phyloP scores from a whole-genome alignment of 2,888 invertebrate species.

The Drosophila peninsularis region DNA sequence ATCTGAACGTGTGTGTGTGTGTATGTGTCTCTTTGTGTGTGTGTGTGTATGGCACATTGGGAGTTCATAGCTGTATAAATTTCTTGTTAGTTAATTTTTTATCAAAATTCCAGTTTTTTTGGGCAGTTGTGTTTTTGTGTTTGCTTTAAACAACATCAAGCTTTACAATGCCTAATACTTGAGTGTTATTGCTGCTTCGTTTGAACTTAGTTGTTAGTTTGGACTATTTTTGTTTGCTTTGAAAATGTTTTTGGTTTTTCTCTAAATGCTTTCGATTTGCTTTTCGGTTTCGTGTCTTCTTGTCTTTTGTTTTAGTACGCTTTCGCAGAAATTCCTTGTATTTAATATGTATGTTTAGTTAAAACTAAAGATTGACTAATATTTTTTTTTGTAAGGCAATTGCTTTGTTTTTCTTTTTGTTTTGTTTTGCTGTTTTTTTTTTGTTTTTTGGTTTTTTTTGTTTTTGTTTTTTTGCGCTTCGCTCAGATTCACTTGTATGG shows the following conservation, averaged over 20 bases:
- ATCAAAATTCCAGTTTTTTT: constrained; percentile 53
- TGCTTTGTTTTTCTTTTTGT: too few relatives aligned
- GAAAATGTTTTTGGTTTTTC: constrained; percentile 25
- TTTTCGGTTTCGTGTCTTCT: constrained; percentile 15
- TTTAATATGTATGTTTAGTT: constrained; percentile 48
- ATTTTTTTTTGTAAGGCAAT: constrained; percentile 77
- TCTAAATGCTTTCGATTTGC: constrained; percentile 50
- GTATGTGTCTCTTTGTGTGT: constrained; percentile 13
- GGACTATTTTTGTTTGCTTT: constrained; percentile 45
- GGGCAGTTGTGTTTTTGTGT: constrained; percentile 39
- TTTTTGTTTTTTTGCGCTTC: constrained; percentile 39
- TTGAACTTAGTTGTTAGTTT: constrained; percentile 38
- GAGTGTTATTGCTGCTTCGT: constrained; percentile 18
- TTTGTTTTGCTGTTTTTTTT: constrained; percentile 30
- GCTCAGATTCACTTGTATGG: constrained; percentile 60
- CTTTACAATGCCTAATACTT: too few relatives aligned
- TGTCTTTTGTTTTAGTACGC: constrained; percentile 38
- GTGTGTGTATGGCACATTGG: constrained; percentile 68
- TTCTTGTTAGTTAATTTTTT: constrained; percentile 13
- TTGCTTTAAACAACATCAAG: constrained; percentile 34
- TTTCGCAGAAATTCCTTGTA: constrained; percentile 59
- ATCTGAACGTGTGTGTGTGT: not conserved
- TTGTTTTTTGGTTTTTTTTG: constrained; percentile 5
- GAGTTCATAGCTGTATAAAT: constrained; percentile 48
- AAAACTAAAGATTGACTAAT: constrained; percentile 76